A percentile compares a stretch with the other conserved stretches of the same genome.
Evolutionary conservation across 2,888 invertebrate species (phyloP).

Genomic region (Euspilapteryx auroguttella): DNA sequence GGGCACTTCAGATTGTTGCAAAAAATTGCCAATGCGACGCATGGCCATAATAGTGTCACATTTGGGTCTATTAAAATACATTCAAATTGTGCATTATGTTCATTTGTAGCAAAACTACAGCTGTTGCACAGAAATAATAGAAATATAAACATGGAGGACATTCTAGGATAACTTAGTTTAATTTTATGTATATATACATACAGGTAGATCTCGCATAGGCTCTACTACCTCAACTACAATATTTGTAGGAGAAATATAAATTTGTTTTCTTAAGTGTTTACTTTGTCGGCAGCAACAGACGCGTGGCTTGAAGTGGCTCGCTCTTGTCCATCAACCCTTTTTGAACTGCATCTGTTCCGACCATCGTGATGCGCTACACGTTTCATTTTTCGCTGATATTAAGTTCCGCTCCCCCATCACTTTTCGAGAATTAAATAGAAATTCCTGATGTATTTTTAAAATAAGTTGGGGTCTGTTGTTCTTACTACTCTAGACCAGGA

Average conservation of each 20-base stretch:
- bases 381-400: slow-evolving; percentile 5
- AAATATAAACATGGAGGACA: no score
- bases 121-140: neutral
- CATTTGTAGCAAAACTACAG: neutral
- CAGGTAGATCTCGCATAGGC: no score
- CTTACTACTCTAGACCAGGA: no score
- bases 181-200: no score
- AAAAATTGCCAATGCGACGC: slow-evolving; percentile 27
- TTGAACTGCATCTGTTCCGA: slow-evolving; percentile 18
- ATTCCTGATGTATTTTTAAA: slow-evolving; percentile 9
- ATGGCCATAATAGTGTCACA: slow-evolving; percentile 17
- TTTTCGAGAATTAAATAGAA: slow-evolving; percentile 13
- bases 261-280: neutral
- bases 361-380: neutral
- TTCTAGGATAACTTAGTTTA: no score
- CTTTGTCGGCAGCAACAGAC: slow-evolving; percentile 15
- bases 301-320: slow-evolving; percentile 44
- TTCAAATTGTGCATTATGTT: slow-evolving; percentile 3
- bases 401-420: slow-evolving; percentile 9
- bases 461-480: no score
- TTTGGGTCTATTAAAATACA: slow-evolving; percentile 9
- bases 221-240: no score
- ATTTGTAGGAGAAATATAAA: neutral
- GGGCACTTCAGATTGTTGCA: slow-evolving; percentile 18
- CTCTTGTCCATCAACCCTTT: slow-evolving; percentile 44